Conservation (phyloP, 2,113 vertebrate species). For the Platanista minor region DNA sequence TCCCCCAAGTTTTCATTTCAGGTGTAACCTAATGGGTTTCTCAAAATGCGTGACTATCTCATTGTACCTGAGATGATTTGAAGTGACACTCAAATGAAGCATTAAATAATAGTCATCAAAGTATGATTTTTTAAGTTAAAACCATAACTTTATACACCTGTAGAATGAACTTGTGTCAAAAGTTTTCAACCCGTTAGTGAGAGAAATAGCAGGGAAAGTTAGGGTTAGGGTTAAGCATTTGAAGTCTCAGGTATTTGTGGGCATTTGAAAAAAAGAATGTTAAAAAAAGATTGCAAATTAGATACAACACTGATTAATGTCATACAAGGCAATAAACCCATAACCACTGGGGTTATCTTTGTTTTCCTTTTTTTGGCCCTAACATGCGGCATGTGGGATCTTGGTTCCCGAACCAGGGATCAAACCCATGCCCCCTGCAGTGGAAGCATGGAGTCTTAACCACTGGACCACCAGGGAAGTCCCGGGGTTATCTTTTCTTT, state of each 20-base stretch:
- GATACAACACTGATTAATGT: slow-evolving; percentile 7
- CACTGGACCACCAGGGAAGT: too few species aligned
- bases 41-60: background rate
- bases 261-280: slow-evolving; percentile 13
- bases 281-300: background rate
- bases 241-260: background rate
- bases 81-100: background rate
- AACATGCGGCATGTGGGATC: accelerated
- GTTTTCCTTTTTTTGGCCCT: too few species aligned
- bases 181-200: background rate
- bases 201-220: background rate
- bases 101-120: background rate
- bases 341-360: background rate
- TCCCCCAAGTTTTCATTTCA: background rate
- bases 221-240: background rate
- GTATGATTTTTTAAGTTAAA: background rate
- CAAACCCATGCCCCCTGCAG: too few species aligned
- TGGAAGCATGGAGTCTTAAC: too few species aligned
- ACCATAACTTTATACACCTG: background rate
- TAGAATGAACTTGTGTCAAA: background rate
- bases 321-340: background rate
- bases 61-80: background rate
- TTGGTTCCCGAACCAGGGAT: too few species aligned
- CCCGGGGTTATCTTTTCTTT: background rate
- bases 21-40: background rate